These are phyloP conservation scores for Scaptomyza polygonia DNA, from an alignment of 2,888 invertebrate species.

Conservation along the genomic window DNA sequence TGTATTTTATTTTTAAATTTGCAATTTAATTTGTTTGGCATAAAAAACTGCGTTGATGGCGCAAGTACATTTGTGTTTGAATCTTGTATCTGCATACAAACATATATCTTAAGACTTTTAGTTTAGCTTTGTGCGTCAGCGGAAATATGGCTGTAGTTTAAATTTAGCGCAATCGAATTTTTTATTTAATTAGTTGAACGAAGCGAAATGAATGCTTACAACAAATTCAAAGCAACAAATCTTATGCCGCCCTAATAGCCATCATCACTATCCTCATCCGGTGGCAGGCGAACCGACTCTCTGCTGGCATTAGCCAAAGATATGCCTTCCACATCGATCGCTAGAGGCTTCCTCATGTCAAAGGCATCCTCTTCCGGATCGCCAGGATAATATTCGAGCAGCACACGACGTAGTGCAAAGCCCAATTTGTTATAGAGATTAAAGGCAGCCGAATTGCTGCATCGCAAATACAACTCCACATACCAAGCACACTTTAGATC, in stretches of 20 bases:
- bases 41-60: conserved; percentile 50
- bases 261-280: conserved; percentile 43
- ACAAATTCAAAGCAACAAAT: background rate
- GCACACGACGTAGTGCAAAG: conserved; percentile 26
- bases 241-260: conserved; percentile 15
- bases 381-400: conserved; percentile 58
- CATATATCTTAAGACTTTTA: conserved; percentile 25
- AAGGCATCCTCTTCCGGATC: conserved; percentile 53
- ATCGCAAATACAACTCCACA: conserved; percentile 51
- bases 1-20: conserved; percentile 39
- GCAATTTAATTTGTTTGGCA: conserved; percentile 59
- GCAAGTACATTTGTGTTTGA: conserved; percentile 11
- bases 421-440: conserved; percentile 48
- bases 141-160: conserved; percentile 62
- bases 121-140: conserved; percentile 74
- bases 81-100: conserved; percentile 10
- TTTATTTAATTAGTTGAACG: conserved; percentile 52
- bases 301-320: conserved; percentile 20
- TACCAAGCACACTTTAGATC: conserved; percentile 36
- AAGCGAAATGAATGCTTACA: conserved; percentile 22
- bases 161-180: conserved; percentile 59
- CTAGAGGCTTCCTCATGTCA: conserved; percentile 54
- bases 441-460: conserved; percentile 52
- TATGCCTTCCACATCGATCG: conserved; percentile 14
- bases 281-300: conserved; percentile 26